Conservation (phyloP, 2,888 invertebrate species). For the Acronicta aceris region DNA sequence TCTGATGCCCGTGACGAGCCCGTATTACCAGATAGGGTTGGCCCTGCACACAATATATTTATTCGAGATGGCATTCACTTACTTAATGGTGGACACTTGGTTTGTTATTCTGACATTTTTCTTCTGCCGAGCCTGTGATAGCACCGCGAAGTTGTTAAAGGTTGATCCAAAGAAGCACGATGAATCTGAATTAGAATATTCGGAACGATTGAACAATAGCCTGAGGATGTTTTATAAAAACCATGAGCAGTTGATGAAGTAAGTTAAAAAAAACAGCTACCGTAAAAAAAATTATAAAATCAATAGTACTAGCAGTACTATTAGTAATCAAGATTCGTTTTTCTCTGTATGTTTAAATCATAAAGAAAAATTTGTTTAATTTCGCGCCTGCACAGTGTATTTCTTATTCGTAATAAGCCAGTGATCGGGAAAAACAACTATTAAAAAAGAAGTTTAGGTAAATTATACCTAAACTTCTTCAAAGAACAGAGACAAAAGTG, state of each 20-base stretch:
- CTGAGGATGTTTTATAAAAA: conserved; percentile 67
- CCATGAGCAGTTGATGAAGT: conserved; percentile 70
- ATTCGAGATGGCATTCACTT: conserved; percentile 61
- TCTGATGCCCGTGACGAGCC: conserved; percentile 74
- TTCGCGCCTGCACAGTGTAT: too few relatives aligned
- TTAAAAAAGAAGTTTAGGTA: too few relatives aligned
- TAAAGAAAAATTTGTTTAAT: too few relatives aligned
- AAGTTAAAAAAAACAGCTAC: conserved; percentile 45
- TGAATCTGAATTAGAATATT: conserved; percentile 59
- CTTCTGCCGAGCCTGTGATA: conserved; percentile 66
- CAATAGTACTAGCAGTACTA: too few relatives aligned
- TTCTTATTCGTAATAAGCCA: too few relatives aligned
- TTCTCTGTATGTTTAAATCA: too few relatives aligned
- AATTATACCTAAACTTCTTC: too few relatives aligned
- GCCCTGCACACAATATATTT: conserved; percentile 69
- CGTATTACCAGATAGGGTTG: conserved; percentile 74
- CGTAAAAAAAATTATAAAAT: too few relatives aligned
- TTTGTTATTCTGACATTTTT: conserved; percentile 70
- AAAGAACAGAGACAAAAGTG: too few relatives aligned
- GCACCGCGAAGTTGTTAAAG: conserved; percentile 60
- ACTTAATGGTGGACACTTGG: conserved; percentile 72
- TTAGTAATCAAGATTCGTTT: too few relatives aligned
- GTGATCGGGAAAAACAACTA: too few relatives aligned
- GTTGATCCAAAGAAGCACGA: conserved; percentile 42
- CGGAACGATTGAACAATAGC: conserved; percentile 61